Percentiles rank a stretch among this genome's conserved stretches.
Conservation (phyloP, 2,888 invertebrate species). For the Drosophila sordidula region DNA sequence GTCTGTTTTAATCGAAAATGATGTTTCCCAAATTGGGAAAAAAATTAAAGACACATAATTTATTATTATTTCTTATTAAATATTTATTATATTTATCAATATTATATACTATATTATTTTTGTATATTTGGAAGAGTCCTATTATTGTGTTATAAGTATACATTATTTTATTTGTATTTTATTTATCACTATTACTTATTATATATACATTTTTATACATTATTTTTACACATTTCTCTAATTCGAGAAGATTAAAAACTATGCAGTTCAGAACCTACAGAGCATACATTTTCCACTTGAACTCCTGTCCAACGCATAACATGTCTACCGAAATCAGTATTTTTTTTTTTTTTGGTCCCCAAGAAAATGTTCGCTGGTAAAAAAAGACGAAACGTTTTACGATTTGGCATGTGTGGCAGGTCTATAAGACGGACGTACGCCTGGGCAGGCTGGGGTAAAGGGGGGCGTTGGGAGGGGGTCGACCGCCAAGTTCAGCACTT, state of each 20-base stretch:
- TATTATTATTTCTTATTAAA: too few relatives aligned
- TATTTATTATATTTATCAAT: too few relatives aligned
- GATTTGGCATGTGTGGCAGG: conserved; percentile 71
- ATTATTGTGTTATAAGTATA: too few relatives aligned
- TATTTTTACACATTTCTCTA: neutral
- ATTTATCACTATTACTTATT: too few relatives aligned
- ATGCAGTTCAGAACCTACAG: conserved; percentile 11
- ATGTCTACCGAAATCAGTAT: conserved; percentile 23
- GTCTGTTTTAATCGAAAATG: too few relatives aligned
- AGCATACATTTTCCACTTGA: conserved; percentile 29
- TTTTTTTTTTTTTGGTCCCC: conserved; percentile 7
- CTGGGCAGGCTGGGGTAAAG: conserved; percentile 7
- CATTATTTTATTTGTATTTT: too few relatives aligned
- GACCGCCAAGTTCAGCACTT: conserved; percentile 78
- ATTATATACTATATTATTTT: too few relatives aligned
- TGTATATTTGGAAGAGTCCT: too few relatives aligned
- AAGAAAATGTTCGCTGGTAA: conserved; percentile 36
- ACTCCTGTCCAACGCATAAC: conserved; percentile 3
- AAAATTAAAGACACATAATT: too few relatives aligned
- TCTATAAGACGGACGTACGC: conserved; percentile 2
- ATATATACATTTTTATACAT: too few relatives aligned
- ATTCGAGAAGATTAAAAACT: neutral
- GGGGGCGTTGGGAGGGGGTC: conserved; percentile 2
- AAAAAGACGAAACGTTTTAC: conserved; percentile 69
- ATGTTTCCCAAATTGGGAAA: too few relatives aligned